Conservation (phyloP, 2,888 invertebrate species). For the Elaeidobius kamerunicus region DNA sequence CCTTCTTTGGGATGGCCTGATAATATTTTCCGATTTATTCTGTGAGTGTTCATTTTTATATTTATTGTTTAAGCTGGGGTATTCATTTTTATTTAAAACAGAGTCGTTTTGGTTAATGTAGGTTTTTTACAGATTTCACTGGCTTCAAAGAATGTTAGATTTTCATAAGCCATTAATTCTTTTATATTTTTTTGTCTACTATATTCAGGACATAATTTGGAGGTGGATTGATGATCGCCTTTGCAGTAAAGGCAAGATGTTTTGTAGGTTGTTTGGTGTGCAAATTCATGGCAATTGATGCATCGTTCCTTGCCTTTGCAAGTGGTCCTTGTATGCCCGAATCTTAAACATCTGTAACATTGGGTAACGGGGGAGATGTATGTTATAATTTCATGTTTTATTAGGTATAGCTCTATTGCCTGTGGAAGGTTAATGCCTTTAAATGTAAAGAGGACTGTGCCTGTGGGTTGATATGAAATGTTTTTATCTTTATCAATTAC, state of each 20-base stretch:
- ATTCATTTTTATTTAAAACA: not conserved
- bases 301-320: constrained; percentile 4
- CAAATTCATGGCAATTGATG: not conserved
- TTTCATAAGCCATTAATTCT: constrained; percentile 4
- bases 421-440: too few species aligned
- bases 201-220: not conserved
- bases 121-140: constrained; percentile 2
- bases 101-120: not conserved
- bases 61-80: not conserved
- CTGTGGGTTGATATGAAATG: not conserved
- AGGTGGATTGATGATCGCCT: not conserved
- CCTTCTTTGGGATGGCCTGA: not conserved
- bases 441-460: constrained; percentile 3
- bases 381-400: not conserved
- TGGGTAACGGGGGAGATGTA: constrained; percentile 13
- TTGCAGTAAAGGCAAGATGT: constrained; percentile 1
- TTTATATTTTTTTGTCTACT: constrained; percentile 7
- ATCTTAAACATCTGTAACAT: not conserved
- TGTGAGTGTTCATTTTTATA: not conserved
- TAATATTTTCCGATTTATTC: not conserved
- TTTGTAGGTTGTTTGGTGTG: not conserved
- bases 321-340: constrained; percentile 5
- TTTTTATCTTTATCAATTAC: not conserved
- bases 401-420: too few species aligned
- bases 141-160: not conserved